Evolutionary conservation across 1,140 invertebrate species (phyloP), one percentile per base, ranked within the genome.

Genomic region (Calosoma granatense): DNA sequence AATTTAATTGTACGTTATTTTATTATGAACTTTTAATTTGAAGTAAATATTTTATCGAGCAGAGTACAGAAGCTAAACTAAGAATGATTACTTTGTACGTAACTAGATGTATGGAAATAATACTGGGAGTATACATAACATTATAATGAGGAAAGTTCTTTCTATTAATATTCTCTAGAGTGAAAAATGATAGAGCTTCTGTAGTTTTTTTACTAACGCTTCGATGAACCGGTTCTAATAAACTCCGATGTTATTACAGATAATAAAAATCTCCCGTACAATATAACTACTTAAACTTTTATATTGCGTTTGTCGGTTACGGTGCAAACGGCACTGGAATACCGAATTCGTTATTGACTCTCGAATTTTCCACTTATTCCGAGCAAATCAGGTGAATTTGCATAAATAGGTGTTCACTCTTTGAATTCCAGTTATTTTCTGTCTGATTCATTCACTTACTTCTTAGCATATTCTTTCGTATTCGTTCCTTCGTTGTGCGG

Each of bases 341-440:
- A 47, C 15, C 15, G 41, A 47, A 47, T 47, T 47, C 41, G 41
- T 47, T 47, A 47, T 47, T 47, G 41, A 47, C 41, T 47, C 41
- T 47, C 41, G 41, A 47, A 47, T 47, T 47, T 47, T 17, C 9
- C 4, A 17, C 41, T 12, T 47, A 12, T 47, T 47, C 15, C 17
- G 41, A 4, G 41, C 9, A 9, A 12, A 17, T 12, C 17, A 47
- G 41, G 4, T 17, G 41, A 47, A 47, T 47, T 47, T 47, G 3
- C 41, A 47, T 47, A 47, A 47, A 17, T 47, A 47, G 15, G 17
- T 12, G 6, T 12, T 47, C 17, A 12, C 41, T 9, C 17, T 17
- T 47, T 47, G 9, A 3, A 47, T 9, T 12, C 9, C 9, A 47
- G 41, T 47, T 47, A 47, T 47, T 47, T 47, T 47, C 9, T 47